These are phyloP conservation scores for Dusona sp. DNA, from an alignment of 2,888 invertebrate species.

Conservation along the genomic window DNA sequence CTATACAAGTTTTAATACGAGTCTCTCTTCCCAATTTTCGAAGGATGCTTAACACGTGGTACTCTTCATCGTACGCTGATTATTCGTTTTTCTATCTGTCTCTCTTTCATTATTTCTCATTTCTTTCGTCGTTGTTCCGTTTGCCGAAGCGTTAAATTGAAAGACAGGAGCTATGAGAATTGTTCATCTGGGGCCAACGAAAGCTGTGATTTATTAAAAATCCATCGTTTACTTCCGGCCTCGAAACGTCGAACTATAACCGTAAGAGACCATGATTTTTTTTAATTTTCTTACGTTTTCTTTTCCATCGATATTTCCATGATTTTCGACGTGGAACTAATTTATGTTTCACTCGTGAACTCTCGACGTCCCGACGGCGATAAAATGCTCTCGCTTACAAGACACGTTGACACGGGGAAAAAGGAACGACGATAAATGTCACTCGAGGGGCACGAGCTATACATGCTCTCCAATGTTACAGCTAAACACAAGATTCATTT, in stretches of 20 bases:
- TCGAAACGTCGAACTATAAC: not conserved
- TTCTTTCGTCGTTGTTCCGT: slow-evolving; percentile 52
- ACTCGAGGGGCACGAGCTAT: slow-evolving; percentile 44
- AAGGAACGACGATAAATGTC: slow-evolving; percentile 60
- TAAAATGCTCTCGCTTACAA: slow-evolving; percentile 49
- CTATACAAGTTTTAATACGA: slow-evolving; percentile 38
- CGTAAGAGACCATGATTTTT: not conserved
- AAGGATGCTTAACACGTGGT: slow-evolving; percentile 67
- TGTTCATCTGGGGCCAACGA: not conserved
- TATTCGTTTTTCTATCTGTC: slow-evolving; percentile 28
- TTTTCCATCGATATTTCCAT: slow-evolving; percentile 34
- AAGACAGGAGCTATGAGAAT: slow-evolving; percentile 34
- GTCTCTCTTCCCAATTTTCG: slow-evolving; percentile 36
- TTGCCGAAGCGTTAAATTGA: slow-evolving; percentile 66
- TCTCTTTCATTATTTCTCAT: slow-evolving; percentile 34
- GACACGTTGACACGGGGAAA: slow-evolving; percentile 58
- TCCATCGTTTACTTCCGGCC: slow-evolving; percentile 3
- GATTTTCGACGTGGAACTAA: slow-evolving; percentile 42
- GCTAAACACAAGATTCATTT: slow-evolving; percentile 25
- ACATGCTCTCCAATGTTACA: slow-evolving; percentile 16
- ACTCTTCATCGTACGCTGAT: slow-evolving; percentile 38
- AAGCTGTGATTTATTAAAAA: slow-evolving; percentile 2
- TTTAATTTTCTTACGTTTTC: not conserved
- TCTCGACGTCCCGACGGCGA: slow-evolving; percentile 58
- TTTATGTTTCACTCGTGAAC: slow-evolving; percentile 33